Evolutionary conservation across 2,888 invertebrate genomes (phyloP), one percentile per base, ranked within the genome.

Genomic region (Eupithecia exiguata): DNA sequence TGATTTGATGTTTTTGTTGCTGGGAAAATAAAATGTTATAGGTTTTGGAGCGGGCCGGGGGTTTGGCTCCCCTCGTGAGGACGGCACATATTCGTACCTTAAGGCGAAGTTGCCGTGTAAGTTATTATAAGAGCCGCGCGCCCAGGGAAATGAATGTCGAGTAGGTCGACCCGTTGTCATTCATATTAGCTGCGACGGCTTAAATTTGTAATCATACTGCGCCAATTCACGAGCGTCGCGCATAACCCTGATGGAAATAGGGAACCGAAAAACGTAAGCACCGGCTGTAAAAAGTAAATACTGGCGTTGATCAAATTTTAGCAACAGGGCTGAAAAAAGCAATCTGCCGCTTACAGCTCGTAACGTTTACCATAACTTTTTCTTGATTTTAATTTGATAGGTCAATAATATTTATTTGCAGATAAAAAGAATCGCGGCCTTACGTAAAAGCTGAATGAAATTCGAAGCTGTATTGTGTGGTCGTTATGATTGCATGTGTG

Each of bases 51-150:
- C 72, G 68, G 65, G 65, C 76, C 74, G 79, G 79, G 81, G 83
- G 81, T 77, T 84, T 82, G 84, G 83, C 80, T 79, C 82, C 83
- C 80, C 83, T 84, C 30, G 30, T 30, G 79, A 79, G 76, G 70
- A 74, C 74, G 78, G 80, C 75, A 81, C 85, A 87, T 84, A 84
- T 88, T 87, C 85, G 88, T 89, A 88, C 91, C 92, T 93, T 91
- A 91, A 93, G 93, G 91, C 88, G 88, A 89, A 92, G 89, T 91
- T 91, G 84, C 89, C 89, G 87, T 88, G 90, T 93, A 93, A 93
- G 92, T 94, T 94, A 94, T 94, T 93, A 94, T 93, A 94, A 93
- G 94, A 93, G 93, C 92, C 91, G 91, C 89, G 92, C 93, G 93
- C 90, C 94, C 79, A 83, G 94, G 94, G 94, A 94, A 94, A 94